These are phyloP conservation scores for Tipula unca DNA, from an alignment of 2,888 invertebrate genomes.

Conservation along the genomic window DNA sequence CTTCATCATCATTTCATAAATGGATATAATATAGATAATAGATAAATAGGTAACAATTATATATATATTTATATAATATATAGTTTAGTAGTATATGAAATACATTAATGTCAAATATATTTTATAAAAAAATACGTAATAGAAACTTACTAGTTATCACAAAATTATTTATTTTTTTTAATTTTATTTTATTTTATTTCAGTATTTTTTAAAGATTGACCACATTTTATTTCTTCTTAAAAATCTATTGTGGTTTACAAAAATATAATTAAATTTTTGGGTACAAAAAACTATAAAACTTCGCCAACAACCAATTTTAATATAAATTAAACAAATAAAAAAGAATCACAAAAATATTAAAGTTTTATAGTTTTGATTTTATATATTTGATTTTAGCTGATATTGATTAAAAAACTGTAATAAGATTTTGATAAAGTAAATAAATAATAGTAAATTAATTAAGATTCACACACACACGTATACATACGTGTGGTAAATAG, in stretches of 20 bases:
- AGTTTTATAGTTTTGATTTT: neutral
- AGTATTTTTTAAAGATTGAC: neutral
- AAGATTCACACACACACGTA: neutral
- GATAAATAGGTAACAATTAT: constrained; percentile 14
- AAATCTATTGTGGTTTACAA: neutral
- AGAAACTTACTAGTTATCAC: constrained; percentile 14
- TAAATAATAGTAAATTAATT: neutral
- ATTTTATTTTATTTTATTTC: neutral
- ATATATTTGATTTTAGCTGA: neutral
- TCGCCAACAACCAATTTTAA: neutral
- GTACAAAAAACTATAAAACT: neutral
- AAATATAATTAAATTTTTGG: neutral
- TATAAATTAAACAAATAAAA: neutral
- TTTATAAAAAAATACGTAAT: constrained; percentile 14
- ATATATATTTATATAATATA: neutral
- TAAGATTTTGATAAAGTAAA: neutral
- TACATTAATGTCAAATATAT: neutral
- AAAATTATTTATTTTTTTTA: neutral
- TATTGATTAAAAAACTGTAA: neutral
- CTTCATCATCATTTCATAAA: neutral
- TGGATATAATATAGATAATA: neutral
- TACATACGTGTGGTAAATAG: neutral
- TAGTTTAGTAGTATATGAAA: neutral
- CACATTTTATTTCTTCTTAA: neutral
- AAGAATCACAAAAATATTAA: neutral